Evolutionary conservation across 2,113 vertebrate genomes (phyloP).

Genomic region (Equus przewalskii): DNA sequence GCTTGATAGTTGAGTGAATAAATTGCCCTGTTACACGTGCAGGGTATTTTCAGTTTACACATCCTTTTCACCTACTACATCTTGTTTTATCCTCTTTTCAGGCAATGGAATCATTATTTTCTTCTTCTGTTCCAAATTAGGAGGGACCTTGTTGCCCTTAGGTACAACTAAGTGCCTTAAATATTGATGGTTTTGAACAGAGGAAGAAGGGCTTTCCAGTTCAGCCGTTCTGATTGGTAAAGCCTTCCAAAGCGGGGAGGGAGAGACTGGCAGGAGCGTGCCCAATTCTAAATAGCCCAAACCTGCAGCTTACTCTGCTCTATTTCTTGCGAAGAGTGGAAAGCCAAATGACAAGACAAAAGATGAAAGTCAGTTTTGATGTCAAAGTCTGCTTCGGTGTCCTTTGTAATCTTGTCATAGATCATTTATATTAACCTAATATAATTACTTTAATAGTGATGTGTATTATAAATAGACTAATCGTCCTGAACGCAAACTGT

Average conservation of each 20-base stretch:
- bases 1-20: background rate
- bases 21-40: background rate
- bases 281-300: background rate
- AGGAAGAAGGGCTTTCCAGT: constrained; percentile 32
- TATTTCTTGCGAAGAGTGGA: constrained; percentile 11
- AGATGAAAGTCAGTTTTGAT: constrained; percentile 47
- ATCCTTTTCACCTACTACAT: background rate
- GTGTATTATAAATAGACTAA: background rate
- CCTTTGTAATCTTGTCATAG: background rate
- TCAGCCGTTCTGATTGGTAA: background rate
- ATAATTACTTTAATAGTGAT: constrained; percentile 47
- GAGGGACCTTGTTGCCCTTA: background rate
- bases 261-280: background rate
- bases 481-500: background rate
- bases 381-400: background rate
- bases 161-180: background rate
- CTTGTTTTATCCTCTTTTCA: background rate
- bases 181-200: constrained; percentile 18
- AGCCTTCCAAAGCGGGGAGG: background rate
- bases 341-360: constrained; percentile 64
- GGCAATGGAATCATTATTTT: background rate
- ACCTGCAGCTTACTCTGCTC: background rate
- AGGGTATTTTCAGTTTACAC: background rate
- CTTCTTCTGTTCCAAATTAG: background rate
- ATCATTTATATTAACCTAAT: constrained; percentile 49